Base-by-base conservation (phyloP, 2,888 invertebrate genomes). In the Microctonus brassicae region DNA sequence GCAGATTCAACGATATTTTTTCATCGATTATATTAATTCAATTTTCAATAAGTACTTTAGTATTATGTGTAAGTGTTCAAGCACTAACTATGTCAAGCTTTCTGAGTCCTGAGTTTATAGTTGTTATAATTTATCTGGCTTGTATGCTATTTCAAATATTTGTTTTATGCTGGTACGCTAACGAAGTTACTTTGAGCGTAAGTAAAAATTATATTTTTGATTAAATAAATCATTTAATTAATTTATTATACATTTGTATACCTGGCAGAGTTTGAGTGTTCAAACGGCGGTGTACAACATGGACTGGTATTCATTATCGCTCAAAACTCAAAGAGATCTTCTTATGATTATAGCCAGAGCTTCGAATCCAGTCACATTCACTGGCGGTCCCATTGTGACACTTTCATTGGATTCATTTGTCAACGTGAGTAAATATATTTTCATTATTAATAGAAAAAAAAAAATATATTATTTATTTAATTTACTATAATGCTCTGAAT, bases 111-210 rank as follows among this genome's bases (percentile, higher is more conserved):
- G 62, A 69, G 11, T 69, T 74, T 47, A 6, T 58, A 3, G 57
- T 11, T 1, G 13, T 42, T 13, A 10, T 57, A 6, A 3, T 62
- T 11, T 74, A 66, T 20, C 22, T 65, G 1, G n/a, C 3, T 33
- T 13, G 20, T 13, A 62, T 72, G 29, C 29, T 74, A n/a, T 24
- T 47, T 6, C 66, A 74, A 20, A 77, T 82, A 20, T 83, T 80
- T 66, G 63, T 80, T 4, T 78, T 79, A 24, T 83, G 82, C n/a
- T 82, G 79, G 78, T 80, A 79, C 26, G 83, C 82, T 60, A 80
- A 81, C 68, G 78, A 82, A 75, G 73, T 80, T 6, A 78, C 74
- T 17, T 60, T 78, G 29, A 71, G 80, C 78, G 82, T 81, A 66
- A 67, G 65, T n/a, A 36, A n/a, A n/a, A 47, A 66, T 34, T 47